These are phyloP conservation scores for Eupithecia insigniata DNA, from an alignment of 2,888 invertebrate genomes.

Conservation along the genomic window DNA sequence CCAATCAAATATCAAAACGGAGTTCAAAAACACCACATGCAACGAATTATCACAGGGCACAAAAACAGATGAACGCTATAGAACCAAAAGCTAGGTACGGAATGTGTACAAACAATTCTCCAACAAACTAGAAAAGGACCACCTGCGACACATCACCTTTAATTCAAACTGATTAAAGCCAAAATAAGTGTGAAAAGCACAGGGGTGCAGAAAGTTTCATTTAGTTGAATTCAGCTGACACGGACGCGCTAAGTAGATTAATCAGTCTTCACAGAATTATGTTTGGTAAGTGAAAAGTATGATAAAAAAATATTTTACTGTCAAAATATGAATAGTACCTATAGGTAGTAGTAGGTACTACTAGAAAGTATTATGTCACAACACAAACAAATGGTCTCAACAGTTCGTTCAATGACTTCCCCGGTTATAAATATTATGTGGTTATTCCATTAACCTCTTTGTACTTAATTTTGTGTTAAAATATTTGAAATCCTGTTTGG, in stretches of 20 bases:
- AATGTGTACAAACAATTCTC: constrained; percentile 23
- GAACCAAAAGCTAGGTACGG: constrained; percentile 5
- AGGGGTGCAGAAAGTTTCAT: constrained; percentile 53
- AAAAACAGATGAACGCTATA: neutral
- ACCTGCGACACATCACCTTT: constrained; percentile 57
- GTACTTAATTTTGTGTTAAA: neutral
- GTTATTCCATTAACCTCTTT: too few relatives aligned
- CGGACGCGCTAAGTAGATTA: constrained; percentile 35
- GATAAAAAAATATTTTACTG: neutral
- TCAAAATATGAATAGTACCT: neutral
- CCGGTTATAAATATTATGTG: neutral
- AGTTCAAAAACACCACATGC: neutral
- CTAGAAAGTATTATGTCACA: neutral
- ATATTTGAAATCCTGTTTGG: neutral
- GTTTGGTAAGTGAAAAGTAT: neutral
- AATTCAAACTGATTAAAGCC: constrained; percentile 68
- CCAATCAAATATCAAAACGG: neutral
- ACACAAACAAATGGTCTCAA: neutral
- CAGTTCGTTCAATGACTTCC: neutral
- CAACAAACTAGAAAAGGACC: constrained; percentile 29
- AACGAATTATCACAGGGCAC: neutral
- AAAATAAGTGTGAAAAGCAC: constrained; percentile 62
- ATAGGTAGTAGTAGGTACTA: neutral
- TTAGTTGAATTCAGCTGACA: constrained; percentile 66
- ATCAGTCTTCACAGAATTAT: constrained; percentile 33